phyloP scores from a whole-genome alignment of 2,797 vertebrate species.

The Gymnocypris eckloni region DNA sequence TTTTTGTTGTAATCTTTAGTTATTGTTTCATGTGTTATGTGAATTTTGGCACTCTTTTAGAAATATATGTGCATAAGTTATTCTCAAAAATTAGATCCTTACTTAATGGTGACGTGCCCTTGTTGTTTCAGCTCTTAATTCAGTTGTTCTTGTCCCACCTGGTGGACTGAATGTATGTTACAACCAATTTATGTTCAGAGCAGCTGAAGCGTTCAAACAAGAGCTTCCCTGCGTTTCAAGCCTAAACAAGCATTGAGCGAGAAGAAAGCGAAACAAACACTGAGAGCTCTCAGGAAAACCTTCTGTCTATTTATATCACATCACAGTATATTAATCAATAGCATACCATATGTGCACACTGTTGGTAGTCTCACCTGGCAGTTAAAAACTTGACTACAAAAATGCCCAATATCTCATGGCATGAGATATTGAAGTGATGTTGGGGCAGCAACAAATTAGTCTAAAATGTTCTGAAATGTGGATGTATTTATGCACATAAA shows the following conservation, averaged over 20 bases:
- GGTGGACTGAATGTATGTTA: constrained; percentile 16
- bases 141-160: not conserved
- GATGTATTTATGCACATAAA: not conserved
- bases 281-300: not conserved
- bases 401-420: not conserved
- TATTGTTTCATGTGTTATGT: not conserved
- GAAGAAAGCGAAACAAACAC: not conserved
- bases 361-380: not conserved
- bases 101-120: not conserved
- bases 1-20: not conserved
- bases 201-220: not conserved
- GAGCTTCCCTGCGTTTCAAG: not conserved
- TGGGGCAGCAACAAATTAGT: not conserved
- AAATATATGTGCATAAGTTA: not conserved
- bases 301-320: not conserved
- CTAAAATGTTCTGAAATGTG: not conserved
- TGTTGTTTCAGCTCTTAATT: not conserved
- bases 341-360: not conserved
- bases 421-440: not conserved
- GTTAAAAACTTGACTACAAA: not conserved
- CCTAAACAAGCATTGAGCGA: not conserved
- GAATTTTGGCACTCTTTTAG: not conserved
- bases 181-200: not conserved
- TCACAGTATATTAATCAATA: not conserved
- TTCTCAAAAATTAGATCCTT: not conserved